Evolutionary conservation across 2,888 invertebrate species (phyloP), one percentile per base, ranked within the genome.

Genomic region (Cryptus armator): DNA sequence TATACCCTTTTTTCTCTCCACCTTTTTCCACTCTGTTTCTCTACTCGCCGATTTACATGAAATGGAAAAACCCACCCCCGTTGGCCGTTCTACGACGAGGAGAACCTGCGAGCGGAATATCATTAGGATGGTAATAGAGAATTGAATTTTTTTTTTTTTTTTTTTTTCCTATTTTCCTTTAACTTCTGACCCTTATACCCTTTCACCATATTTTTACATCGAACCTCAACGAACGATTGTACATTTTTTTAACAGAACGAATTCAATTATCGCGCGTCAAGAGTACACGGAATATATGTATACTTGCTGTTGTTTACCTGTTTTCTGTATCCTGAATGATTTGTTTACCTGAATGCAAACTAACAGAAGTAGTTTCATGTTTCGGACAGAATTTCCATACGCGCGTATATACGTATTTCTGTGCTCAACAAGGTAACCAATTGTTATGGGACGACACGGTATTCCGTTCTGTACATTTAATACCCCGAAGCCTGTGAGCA

Each of bases 81-180:
- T 82, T 29, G 24, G 86, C 83, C 83, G 87, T 85, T 82, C 79
- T 62, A 85, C 88, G 84, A 85, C 88, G 88, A 86, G 89, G 37
- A 37, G 37, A 7, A 9, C 86, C 78, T 14, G 14, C 29, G n/a
- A 86, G 62, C 86, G 79, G 81, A 86, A 85, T 89, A 88, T 91
- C 90, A 89, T 91, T 89, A 90, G 88, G 90, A 89, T 90, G 89
- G 88, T 90, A 90, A 90, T 91, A 72, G 86, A 84, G 88, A 87
- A 91, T 91, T 91, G 87, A 91, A 90, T 89, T 89, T 88, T 88
- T 89, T 78, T 82, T 72, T 77, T 81, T 74, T n/a, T 62, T 48
- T 48, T 24, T 46, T 19, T n/a, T 72, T 24, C 29, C 10, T 37
- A n/a, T n/a, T 72, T 24, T 16, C 10, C 19, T 44, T 19, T 5